A percentile compares a stretch with the other conserved stretches of the same genome.
These are phyloP conservation scores for Pygocentrus nattereri DNA, from an alignment of 2,797 vertebrate species.

Conservation along the genomic window DNA sequence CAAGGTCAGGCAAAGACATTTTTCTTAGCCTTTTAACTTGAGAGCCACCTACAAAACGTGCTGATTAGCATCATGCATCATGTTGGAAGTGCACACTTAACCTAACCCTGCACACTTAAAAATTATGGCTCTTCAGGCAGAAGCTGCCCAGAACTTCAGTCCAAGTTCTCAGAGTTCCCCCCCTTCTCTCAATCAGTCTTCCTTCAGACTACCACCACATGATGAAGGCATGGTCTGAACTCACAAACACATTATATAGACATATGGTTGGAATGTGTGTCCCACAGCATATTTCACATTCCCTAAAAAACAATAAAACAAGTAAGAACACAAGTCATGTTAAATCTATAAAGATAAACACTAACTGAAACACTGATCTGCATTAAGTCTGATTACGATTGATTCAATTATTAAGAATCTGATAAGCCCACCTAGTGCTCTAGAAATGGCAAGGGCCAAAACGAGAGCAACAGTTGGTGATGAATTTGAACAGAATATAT, in stretches of 20 bases:
- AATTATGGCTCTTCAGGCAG: no score
- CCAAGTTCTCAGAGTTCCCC: no score
- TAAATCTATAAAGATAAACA: conserved; percentile 1
- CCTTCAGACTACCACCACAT: no score
- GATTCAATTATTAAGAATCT: conserved; percentile 25
- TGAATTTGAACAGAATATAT: neutral
- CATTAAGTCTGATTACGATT: conserved; percentile 33
- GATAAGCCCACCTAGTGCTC: conserved; percentile 19
- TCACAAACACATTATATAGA: neutral
- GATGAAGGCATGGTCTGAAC: no score
- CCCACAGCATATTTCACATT: neutral
- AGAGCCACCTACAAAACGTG: no score
- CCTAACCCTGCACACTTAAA: neutral
- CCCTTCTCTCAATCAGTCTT: no score
- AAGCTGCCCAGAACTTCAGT: no score
- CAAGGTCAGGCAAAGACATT: no score
- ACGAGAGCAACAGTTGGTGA: conserved; percentile 12
- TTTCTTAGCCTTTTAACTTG: no score
- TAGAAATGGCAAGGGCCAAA: conserved; percentile 30
- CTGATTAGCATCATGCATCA: neutral
- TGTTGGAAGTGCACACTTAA: neutral
- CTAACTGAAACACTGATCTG: conserved; percentile 37
- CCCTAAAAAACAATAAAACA: neutral
- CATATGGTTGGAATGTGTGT: neutral
- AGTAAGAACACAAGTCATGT: neutral